A percentile compares a stretch with the other conserved stretches of the same genome.
Evolutionary conservation across 1,140 invertebrate species (phyloP).

Genomic region (Hyphantria cunea): DNA sequence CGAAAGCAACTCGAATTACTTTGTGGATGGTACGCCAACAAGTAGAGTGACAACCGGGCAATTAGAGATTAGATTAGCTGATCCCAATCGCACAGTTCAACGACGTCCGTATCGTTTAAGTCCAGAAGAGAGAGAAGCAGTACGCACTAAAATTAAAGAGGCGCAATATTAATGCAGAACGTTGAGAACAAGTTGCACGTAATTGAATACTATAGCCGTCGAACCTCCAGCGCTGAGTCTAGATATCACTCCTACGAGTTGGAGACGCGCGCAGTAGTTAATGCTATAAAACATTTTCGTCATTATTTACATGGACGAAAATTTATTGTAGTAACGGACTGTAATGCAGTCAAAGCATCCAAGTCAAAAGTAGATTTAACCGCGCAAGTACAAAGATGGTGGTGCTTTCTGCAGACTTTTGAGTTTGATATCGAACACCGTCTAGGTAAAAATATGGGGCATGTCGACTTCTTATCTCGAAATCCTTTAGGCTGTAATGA

Average conservation of each 20-base stretch:
- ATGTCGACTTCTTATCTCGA: conserved; percentile 2
- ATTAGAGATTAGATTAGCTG: neutral
- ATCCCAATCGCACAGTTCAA: neutral
- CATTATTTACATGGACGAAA: neutral
- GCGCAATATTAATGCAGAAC: conserved; percentile 50
- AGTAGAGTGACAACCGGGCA: neutral
- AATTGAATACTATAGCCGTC: conserved; percentile 66
- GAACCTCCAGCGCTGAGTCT: conserved; percentile 42
- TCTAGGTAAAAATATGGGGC: conserved; percentile 3
- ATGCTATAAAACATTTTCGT: conserved; percentile 8
- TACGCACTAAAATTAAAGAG: neutral
- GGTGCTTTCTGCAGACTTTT: conserved; percentile 3
- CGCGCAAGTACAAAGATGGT: conserved; percentile 3
- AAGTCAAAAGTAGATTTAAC: neutral
- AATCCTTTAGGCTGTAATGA: neutral
- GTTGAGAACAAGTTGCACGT: conserved; percentile 70
- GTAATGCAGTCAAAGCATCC: conserved; percentile 3
- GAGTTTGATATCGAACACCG: conserved; percentile 1
- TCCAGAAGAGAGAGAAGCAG: neutral
- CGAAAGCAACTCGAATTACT: neutral
- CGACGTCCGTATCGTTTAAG: neutral
- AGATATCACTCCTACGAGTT: conserved; percentile 54
- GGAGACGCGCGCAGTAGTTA: conserved; percentile 66
- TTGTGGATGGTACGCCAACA: neutral
- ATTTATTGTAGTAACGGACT: neutral